Conservation (phyloP, 2,888 invertebrate species). For the Xanthorhoe spadicearia region DNA sequence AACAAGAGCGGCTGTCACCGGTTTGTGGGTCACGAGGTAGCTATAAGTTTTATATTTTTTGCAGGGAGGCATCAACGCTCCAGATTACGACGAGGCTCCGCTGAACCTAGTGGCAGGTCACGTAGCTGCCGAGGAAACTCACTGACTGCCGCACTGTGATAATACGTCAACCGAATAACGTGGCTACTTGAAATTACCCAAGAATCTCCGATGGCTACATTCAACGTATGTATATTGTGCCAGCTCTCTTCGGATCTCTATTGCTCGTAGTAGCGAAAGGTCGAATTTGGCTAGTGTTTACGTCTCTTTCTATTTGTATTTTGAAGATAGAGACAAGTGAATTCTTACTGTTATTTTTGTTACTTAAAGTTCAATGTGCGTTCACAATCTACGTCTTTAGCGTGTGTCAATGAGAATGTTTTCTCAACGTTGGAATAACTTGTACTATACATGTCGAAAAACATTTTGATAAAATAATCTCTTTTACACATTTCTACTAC, state of each 20-base stretch:
- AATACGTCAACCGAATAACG: slow-evolving; percentile 39
- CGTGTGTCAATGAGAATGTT: slow-evolving; percentile 47
- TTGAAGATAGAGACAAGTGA: slow-evolving; percentile 12
- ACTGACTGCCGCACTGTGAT: slow-evolving; percentile 66
- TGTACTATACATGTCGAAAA: slow-evolving; percentile 13
- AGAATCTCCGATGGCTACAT: slow-evolving; percentile 21
- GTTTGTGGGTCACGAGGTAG: no score
- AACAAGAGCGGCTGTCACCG: neutral
- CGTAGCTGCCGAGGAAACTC: slow-evolving; percentile 86
- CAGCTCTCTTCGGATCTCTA: slow-evolving; percentile 24
- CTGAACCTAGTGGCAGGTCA: slow-evolving; percentile 89
- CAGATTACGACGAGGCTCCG: slow-evolving; percentile 86
- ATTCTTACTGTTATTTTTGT: slow-evolving; percentile 34
- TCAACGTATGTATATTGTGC: slow-evolving; percentile 22
- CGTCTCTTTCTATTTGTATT: slow-evolving; percentile 24
- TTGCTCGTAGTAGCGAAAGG: slow-evolving; percentile 5
- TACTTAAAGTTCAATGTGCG: slow-evolving; percentile 35
- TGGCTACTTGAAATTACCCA: slow-evolving; percentile 5
- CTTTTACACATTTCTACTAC: slow-evolving; percentile 28
- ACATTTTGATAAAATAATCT: slow-evolving; percentile 50
- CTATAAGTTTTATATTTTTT: slow-evolving; percentile 35
- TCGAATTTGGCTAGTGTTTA: slow-evolving; percentile 2
- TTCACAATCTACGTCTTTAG: slow-evolving; percentile 37
- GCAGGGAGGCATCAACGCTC: slow-evolving; percentile 72
- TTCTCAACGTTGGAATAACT: slow-evolving; percentile 41